phyloP scores from a whole-genome alignment of 2,113 vertebrate species.

The Bombycilla garrulus region DNA sequence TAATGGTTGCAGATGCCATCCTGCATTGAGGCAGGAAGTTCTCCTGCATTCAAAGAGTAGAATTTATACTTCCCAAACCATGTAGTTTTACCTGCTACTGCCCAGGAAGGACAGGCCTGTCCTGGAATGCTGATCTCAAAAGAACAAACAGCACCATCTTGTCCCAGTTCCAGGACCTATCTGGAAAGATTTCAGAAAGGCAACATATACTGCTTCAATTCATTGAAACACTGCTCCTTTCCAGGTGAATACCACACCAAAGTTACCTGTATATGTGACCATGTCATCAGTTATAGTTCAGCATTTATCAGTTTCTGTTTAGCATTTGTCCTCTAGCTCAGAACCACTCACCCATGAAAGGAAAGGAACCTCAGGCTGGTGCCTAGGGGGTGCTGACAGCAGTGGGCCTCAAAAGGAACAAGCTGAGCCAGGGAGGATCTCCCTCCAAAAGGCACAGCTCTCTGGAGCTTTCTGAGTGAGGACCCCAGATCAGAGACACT shows the following conservation, averaged over 20 bases:
- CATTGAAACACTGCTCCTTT: not conserved
- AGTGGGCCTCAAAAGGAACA: not conserved
- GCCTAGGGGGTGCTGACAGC: not conserved
- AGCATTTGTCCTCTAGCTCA: conserved; percentile 1
- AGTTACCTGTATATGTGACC: conserved; percentile 67
- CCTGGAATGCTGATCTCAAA: not conserved
- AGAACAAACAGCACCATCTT: not conserved
- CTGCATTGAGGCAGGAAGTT: conserved; percentile 14
- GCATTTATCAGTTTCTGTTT: not conserved
- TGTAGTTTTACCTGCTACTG: conserved; percentile 19
- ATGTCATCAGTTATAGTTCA: not conserved
- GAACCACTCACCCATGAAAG: not conserved
- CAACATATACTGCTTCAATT: conserved; percentile 12
- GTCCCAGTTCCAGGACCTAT: not conserved
- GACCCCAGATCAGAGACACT: not conserved
- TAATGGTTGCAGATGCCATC: conserved; percentile 61
- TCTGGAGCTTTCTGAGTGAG: not conserved
- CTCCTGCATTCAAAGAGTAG: not conserved
- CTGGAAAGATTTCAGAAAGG: not conserved
- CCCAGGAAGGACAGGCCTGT: not conserved
- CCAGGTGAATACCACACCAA: conserved; percentile 47
- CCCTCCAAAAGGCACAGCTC: not conserved
- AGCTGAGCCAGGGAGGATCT: not conserved
- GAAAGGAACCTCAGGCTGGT: not conserved
- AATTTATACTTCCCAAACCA: not conserved